Evolutionary conservation across 2,113 vertebrate genomes (phyloP).

Genomic region (Scytalopus superciliaris): DNA sequence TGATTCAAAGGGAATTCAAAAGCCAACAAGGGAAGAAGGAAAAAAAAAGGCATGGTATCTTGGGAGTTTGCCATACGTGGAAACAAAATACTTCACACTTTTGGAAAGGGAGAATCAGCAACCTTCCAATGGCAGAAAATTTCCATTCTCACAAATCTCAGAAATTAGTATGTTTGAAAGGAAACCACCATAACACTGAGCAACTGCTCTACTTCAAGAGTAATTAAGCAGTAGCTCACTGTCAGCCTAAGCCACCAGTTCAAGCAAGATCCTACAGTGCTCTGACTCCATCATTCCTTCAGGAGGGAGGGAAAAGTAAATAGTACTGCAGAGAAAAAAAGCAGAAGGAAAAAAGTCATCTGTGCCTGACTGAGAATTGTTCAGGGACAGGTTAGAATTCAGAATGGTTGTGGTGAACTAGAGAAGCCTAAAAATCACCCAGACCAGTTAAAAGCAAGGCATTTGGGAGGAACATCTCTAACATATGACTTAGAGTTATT

Average conservation of each 20-base stretch:
- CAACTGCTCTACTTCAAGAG: neutral
- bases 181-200: neutral
- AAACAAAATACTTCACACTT: neutral
- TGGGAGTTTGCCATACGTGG: neutral
- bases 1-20: neutral
- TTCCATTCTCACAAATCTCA: neutral
- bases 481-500: neutral
- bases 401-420: neutral
- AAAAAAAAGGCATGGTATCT: accelerated
- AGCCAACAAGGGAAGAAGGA: neutral
- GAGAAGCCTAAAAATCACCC: neutral
- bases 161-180: neutral
- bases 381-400: neutral
- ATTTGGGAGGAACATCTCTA: neutral
- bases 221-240: neutral
- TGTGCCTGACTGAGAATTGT: neutral
- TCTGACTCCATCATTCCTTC: neutral
- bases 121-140: neutral
- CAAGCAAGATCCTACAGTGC: neutral
- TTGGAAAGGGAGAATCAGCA: neutral
- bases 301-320: neutral
- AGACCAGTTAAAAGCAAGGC: neutral
- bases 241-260: neutral
- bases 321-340: neutral
- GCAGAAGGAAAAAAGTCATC: too few species aligned